Conservation (phyloP, 2,888 invertebrate genomes). For the Latrodectus hesperus region DNA sequence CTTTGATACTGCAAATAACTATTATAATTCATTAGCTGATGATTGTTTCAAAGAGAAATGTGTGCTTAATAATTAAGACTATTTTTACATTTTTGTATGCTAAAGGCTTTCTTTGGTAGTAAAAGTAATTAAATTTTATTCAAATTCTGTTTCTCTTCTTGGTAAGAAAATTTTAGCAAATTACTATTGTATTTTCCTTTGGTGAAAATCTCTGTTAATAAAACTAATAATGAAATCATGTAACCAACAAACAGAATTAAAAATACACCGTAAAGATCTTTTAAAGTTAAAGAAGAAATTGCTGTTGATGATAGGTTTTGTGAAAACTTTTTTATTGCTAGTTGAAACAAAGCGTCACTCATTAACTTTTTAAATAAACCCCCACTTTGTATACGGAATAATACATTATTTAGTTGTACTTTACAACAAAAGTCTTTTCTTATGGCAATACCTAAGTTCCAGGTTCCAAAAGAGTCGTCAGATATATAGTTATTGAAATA, state of each 20-base stretch:
- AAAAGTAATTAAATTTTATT: too few relatives aligned
- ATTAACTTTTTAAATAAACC: conserved; percentile 3
- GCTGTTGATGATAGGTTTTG: neutral
- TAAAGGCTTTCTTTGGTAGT: too few relatives aligned
- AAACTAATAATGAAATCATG: neutral
- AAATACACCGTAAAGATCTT: neutral
- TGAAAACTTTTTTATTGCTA: neutral
- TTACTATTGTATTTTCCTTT: neutral
- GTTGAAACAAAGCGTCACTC: neutral
- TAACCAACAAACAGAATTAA: neutral
- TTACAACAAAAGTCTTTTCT: conserved; percentile 34
- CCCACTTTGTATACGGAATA: conserved; percentile 3
- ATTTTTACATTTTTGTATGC: too few relatives aligned
- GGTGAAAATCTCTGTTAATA: neutral
- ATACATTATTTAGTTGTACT: neutral
- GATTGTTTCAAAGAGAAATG: too few relatives aligned
- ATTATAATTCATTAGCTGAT: too few relatives aligned
- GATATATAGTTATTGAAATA: conserved; percentile 1
- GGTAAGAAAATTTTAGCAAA: too few relatives aligned
- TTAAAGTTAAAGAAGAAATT: neutral
- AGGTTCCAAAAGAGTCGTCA: conserved; percentile 17
- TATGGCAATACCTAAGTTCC: conserved; percentile 12
- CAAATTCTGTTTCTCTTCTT: too few relatives aligned
- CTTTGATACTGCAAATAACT: too few relatives aligned
- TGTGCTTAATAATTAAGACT: too few relatives aligned